Evolutionary conservation across 2,797 vertebrate genomes (phyloP).

Genomic region (Rhinoraja longicauda): DNA sequence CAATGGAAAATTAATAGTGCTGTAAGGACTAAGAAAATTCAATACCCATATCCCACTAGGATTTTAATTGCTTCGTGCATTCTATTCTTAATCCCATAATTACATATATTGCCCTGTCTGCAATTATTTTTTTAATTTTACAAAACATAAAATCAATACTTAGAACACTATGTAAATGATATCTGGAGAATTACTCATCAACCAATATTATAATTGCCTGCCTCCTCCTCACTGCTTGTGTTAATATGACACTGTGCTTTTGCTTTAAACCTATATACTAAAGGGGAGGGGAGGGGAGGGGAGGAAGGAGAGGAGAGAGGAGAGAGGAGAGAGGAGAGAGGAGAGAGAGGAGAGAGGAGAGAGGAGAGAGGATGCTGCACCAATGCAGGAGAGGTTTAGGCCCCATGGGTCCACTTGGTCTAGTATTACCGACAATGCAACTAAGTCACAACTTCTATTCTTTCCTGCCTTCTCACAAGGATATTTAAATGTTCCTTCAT

Average conservation of each 20-base stretch:
- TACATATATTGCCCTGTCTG: not conserved
- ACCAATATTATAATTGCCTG: not conserved
- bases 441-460: not conserved
- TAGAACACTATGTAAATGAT: not conserved
- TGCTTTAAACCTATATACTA: not conserved
- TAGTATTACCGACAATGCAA: not conserved
- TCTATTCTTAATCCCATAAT: not conserved
- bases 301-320: too few relatives aligned
- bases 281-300: too few relatives aligned
- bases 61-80: not conserved
- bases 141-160: not conserved
- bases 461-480: not conserved
- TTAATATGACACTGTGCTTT: not conserved
- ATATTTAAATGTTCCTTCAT: not conserved
- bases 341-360: too few relatives aligned
- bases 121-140: not conserved
- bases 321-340: too few relatives aligned
- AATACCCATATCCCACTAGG: not conserved
- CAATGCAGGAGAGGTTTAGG: too few relatives aligned
- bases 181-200: not conserved
- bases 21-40: not conserved
- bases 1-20: not conserved
- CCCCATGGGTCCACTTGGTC: too few relatives aligned
- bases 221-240: not conserved
- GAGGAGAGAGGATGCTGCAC: too few relatives aligned